These are phyloP conservation scores for Nibea albiflora DNA, from an alignment of 2,113 vertebrate species.

Conservation along the genomic window DNA sequence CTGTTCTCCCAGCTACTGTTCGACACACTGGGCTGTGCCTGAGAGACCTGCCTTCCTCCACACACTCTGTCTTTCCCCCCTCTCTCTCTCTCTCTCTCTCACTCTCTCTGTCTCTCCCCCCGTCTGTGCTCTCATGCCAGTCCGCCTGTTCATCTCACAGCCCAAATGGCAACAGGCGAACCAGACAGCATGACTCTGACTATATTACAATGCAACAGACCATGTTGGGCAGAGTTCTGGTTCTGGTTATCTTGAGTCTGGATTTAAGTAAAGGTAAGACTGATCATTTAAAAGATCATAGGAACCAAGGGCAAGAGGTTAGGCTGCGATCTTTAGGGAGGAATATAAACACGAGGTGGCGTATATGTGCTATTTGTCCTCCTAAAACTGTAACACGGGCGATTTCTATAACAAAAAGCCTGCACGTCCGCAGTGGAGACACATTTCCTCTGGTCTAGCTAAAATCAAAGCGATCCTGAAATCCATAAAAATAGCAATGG, in stretches of 20 bases:
- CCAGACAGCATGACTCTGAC: slow-evolving; percentile 46
- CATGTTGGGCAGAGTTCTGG: slow-evolving; percentile 37
- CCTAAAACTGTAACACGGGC: not conserved
- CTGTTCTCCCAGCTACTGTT: slow-evolving; percentile 36
- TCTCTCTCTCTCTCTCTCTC: slow-evolving; percentile 3
- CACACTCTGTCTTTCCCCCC: slow-evolving; percentile 61
- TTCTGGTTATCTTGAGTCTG: not conserved
- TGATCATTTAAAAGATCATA: not conserved
- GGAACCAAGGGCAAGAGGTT: slow-evolving; percentile 15
- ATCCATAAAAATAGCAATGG: slow-evolving; percentile 47
- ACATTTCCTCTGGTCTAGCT: slow-evolving; percentile 10
- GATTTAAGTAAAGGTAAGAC: slow-evolving; percentile 29
- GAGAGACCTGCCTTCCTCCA: slow-evolving; percentile 63
- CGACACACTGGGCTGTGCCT: slow-evolving; percentile 42
- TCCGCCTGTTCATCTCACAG: slow-evolving; percentile 65
- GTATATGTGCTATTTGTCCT: not conserved
- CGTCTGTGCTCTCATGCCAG: slow-evolving; percentile 54
- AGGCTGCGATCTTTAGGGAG: not conserved
- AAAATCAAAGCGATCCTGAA: slow-evolving; percentile 47
- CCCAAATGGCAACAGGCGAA: slow-evolving; percentile 66
- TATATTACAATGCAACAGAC: slow-evolving; percentile 23
- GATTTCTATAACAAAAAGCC: slow-evolving; percentile 12
- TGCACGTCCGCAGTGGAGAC: slow-evolving; percentile 19
- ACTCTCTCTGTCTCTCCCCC: slow-evolving; percentile 17
- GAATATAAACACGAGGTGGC: not conserved